Evolutionary conservation across 2,797 vertebrate genomes (phyloP).

Genomic region (Schizopygopsis malacanthus): DNA sequence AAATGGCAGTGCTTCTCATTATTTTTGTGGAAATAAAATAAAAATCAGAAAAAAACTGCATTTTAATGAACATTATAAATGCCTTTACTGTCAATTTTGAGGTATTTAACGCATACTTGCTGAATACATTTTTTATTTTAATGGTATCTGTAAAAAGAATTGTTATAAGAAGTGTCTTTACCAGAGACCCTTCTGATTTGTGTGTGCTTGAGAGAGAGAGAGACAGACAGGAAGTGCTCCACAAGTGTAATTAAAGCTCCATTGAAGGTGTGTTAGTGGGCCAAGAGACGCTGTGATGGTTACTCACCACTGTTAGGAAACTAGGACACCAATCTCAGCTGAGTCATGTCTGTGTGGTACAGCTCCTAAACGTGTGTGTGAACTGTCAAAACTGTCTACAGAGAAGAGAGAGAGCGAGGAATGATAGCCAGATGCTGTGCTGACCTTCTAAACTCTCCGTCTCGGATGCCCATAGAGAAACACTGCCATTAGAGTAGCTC

Average conservation of each 20-base stretch:
- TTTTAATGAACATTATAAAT: not conserved
- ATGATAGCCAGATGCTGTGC: conserved; percentile 44
- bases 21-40: not conserved
- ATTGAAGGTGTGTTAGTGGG: conserved; percentile 45
- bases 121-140: not conserved
- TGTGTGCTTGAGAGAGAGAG: conserved; percentile 1
- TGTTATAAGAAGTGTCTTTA: not conserved
- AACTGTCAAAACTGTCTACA: not conserved
- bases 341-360: conserved; percentile 42
- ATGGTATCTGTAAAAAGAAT: not conserved
- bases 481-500: conserved; percentile 43
- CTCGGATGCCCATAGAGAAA: conserved; percentile 41
- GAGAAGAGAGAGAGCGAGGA: conserved; percentile 6
- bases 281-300: conserved; percentile 38
- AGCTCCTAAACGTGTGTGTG: conserved; percentile 17
- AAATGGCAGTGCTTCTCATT: not conserved
- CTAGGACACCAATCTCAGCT: conserved; percentile 58
- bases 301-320: conserved; percentile 51
- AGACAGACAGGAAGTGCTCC: not conserved
- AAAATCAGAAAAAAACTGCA: not conserved
- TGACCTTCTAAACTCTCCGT: conserved; percentile 44
- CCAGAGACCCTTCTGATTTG: not conserved
- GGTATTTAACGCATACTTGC: not conserved
- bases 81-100: not conserved
- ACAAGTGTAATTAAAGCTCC: conserved; percentile 39